These are phyloP conservation scores for Diarsia mendica DNA, from an alignment of 2,888 invertebrate genomes.

Conservation along the genomic window DNA sequence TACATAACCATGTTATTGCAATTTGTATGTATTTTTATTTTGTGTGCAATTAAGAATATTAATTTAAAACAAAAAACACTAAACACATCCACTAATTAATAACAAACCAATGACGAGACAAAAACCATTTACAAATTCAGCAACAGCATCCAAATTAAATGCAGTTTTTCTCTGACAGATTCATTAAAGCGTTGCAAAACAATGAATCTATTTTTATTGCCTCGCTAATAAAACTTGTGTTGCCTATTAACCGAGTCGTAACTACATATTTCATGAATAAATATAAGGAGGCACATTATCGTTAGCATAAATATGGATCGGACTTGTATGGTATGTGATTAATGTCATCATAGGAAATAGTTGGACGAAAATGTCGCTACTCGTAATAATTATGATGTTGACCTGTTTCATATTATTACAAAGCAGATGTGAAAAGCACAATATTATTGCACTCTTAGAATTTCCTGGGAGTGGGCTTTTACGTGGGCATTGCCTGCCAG, in stretches of 20 bases:
- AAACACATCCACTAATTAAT: background rate
- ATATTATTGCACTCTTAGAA: background rate
- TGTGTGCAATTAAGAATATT: no score
- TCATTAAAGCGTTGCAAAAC: slow-evolving; percentile 26
- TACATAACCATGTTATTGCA: no score
- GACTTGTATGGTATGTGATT: slow-evolving; percentile 11
- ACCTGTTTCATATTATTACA: background rate
- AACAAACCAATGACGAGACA: background rate
- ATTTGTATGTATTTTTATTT: no score
- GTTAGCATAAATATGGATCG: background rate
- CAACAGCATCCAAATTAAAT: slow-evolving; percentile 19
- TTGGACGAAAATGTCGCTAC: background rate
- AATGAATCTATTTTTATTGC: slow-evolving; percentile 28
- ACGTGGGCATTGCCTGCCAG: no score
- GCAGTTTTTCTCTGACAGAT: slow-evolving; percentile 28
- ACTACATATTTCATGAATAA: slow-evolving; percentile 33
- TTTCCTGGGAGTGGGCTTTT: background rate
- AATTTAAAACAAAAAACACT: background rate
- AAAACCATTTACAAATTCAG: background rate
- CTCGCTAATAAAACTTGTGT: slow-evolving; percentile 19
- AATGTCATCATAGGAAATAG: background rate
- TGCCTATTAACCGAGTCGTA: slow-evolving; percentile 4
- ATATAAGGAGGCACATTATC: slow-evolving; percentile 12
- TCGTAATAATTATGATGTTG: background rate
- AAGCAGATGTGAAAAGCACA: background rate